phyloP scores from a whole-genome alignment of 2,888 invertebrate species.

The Drosophila affinis region DNA sequence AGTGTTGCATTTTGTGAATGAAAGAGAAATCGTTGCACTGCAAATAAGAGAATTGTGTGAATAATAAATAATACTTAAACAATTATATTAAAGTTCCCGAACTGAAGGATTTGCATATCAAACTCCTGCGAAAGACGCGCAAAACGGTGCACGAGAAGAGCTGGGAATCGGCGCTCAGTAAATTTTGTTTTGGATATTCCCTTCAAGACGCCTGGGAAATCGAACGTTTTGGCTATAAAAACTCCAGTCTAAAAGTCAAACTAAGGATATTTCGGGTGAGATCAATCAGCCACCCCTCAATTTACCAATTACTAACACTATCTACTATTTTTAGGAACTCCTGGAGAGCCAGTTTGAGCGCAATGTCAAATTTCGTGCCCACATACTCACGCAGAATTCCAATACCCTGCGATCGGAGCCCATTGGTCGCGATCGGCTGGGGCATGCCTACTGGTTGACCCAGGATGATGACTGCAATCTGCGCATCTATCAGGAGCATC shows the following conservation, averaged over 20 bases:
- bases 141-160: slow-evolving; percentile 92
- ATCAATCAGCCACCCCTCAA: background rate
- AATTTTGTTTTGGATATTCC: slow-evolving; percentile 95
- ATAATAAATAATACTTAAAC: slow-evolving; percentile 38
- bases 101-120: slow-evolving; percentile 94
- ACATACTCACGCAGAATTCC: slow-evolving; percentile 91
- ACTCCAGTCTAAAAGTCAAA: slow-evolving; percentile 94
- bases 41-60: slow-evolving; percentile 17
- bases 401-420: slow-evolving; percentile 93
- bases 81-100: slow-evolving; percentile 88
- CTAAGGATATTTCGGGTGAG: slow-evolving; percentile 94
- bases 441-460: slow-evolving; percentile 97
- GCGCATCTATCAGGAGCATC: slow-evolving; percentile 96
- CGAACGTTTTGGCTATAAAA: slow-evolving; percentile 97
- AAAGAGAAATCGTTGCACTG: slow-evolving; percentile 83
- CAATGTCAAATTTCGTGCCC: slow-evolving; percentile 95
- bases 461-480: slow-evolving; percentile 94
- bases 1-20: slow-evolving; percentile 14
- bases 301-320: background rate
- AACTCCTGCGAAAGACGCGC: slow-evolving; percentile 93
- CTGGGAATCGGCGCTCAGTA: slow-evolving; percentile 95
- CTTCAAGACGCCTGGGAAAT: slow-evolving; percentile 97
- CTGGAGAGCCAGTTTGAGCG: slow-evolving; percentile 97
- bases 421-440: slow-evolving; percentile 94
- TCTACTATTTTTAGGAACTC: slow-evolving; percentile 87